Conservation (phyloP, 92 coral and sea anemone genomes). For the Blastomussa wellsi region DNA sequence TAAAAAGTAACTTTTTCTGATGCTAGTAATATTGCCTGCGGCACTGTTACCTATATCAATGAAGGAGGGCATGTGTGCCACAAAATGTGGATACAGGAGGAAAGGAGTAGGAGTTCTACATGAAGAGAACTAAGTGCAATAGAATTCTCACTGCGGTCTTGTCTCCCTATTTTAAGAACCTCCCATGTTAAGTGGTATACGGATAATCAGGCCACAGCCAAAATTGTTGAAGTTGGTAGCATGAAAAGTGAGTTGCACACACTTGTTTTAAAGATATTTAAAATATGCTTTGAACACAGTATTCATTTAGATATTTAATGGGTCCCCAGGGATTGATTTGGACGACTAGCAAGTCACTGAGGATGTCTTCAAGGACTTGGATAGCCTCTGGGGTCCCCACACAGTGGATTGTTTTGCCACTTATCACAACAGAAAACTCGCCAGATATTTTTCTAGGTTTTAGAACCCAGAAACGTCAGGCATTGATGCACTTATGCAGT, state of each 20-base stretch:
- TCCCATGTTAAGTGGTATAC: conserved; percentile 31
- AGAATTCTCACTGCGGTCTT: not conserved
- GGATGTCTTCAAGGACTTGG: conserved; percentile 22
- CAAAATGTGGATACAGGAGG: conserved; percentile 25
- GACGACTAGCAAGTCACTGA: conserved; percentile 19
- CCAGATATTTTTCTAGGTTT: conserved; percentile 32
- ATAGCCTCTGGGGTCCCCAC: conserved; percentile 39
- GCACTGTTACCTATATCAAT: conserved; percentile 19
- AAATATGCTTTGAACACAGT: conserved; percentile 10
- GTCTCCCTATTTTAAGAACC: not conserved
- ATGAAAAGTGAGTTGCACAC: conserved; percentile 17
- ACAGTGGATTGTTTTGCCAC: conserved; percentile 46
- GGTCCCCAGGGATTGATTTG: conserved; percentile 14
- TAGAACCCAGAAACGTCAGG: conserved; percentile 26
- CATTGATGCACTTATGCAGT: conserved; percentile 9
- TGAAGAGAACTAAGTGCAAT: not conserved
- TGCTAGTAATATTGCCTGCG: conserved; percentile 33
- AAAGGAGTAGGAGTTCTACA: not conserved
- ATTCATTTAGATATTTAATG: conserved; percentile 19
- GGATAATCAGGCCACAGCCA: conserved; percentile 14
- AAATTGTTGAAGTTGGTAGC: conserved; percentile 5
- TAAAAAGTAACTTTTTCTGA: conserved; percentile 35
- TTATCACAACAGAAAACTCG: conserved; percentile 31
- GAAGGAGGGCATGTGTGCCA: conserved; percentile 11
- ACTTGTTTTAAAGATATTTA: conserved; percentile 10